Evolutionary conservation across 1,140 invertebrate genomes (phyloP).

Genomic region (Scaptodrosophila lebanonensis): DNA sequence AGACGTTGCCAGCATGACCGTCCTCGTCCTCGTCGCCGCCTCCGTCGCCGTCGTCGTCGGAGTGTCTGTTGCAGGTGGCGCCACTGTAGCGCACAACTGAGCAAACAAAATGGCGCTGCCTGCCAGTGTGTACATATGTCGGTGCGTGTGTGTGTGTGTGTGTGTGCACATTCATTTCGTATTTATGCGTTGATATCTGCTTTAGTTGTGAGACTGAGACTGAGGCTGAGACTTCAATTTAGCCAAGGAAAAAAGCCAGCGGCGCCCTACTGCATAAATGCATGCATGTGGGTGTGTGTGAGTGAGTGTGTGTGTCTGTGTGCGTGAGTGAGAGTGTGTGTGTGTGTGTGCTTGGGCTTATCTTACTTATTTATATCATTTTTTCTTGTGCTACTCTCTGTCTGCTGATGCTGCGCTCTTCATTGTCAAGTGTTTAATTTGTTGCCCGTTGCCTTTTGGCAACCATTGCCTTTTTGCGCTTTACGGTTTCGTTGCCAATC

Average conservation of each 20-base stretch:
- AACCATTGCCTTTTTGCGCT: too few relatives aligned
- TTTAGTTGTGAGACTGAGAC: too few relatives aligned
- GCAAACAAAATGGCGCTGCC: too few relatives aligned
- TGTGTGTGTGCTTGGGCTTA: too few relatives aligned
- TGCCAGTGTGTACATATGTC: conserved; percentile 2
- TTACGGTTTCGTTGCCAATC: too few relatives aligned
- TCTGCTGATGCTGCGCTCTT: conserved; percentile 20
- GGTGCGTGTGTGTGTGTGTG: conserved; percentile 14
- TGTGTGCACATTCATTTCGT: conserved; percentile 48
- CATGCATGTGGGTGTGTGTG: too few relatives aligned
- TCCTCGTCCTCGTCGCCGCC: conserved; percentile 9
- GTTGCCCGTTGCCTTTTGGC: too few relatives aligned
- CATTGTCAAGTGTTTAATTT: conserved; percentile 65
- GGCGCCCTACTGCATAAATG: too few relatives aligned
- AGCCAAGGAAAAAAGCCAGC: too few relatives aligned
- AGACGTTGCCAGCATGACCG: conserved; percentile 34
- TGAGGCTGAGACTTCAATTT: conserved; percentile 61
- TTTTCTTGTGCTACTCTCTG: conserved; percentile 33
- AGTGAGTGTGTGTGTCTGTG: too few relatives aligned
- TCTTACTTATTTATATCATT: too few relatives aligned
- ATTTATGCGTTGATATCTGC: conserved; percentile 72
- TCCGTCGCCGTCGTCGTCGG: conserved; percentile 28
- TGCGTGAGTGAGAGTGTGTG: too few relatives aligned
- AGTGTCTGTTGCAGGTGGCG: conserved; percentile 28
- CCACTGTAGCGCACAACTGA: conserved; percentile 3